Evolutionary conservation across 2,888 invertebrate genomes (phyloP).

Genomic region (Hirudinaria manillensis): DNA sequence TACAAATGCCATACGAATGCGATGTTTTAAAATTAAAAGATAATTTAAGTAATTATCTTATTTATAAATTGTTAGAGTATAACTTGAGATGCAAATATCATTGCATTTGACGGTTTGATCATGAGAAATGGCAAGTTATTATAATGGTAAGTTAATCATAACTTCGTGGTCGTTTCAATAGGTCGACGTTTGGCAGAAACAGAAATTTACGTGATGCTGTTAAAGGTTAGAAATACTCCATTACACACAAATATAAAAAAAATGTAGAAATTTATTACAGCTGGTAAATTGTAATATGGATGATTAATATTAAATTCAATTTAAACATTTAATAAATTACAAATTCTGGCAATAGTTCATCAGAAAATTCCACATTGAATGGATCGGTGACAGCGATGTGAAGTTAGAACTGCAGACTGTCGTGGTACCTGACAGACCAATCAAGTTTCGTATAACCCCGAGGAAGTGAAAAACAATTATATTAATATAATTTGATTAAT

Average conservation of each 20-base stretch:
- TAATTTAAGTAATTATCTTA: no score
- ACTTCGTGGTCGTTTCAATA: slow-evolving; percentile 37
- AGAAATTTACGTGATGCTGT: slow-evolving; percentile 57
- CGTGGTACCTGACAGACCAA: slow-evolving; percentile 56
- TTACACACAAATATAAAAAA: background rate
- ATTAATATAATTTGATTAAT: no score
- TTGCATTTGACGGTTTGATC: background rate
- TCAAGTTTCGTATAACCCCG: slow-evolving; percentile 38
- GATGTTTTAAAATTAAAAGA: no score
- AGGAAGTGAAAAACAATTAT: no score
- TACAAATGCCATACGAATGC: no score
- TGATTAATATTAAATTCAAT: background rate
- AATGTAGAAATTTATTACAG: no score
- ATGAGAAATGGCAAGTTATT: background rate
- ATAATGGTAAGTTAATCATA: no score
- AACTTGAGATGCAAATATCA: no score
- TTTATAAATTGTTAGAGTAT: no score
- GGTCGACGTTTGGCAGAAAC: slow-evolving; percentile 60
- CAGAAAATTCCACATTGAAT: slow-evolving; percentile 54
- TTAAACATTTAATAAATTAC: background rate
- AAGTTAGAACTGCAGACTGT: slow-evolving; percentile 57
- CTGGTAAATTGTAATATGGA: no score
- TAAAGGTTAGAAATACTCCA: slow-evolving; percentile 47
- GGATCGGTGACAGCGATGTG: slow-evolving; percentile 50
- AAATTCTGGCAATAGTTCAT: slow-evolving; percentile 43